Conservation (phyloP, 2,888 invertebrate species). For the Chaetoderma sp. region DNA sequence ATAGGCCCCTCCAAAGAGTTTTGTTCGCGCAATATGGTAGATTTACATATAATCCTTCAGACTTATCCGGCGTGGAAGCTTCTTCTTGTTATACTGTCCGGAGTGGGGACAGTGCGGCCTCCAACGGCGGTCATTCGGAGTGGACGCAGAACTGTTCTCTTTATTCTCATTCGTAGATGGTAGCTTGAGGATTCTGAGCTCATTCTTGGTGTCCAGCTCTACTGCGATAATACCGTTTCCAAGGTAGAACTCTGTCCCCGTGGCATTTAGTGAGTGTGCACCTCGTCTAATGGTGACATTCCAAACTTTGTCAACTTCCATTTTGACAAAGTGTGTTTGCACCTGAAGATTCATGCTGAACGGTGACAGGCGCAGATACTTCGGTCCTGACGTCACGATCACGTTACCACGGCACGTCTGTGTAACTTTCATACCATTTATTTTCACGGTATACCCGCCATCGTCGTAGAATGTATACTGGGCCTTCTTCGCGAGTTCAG, state of each 20-base stretch:
- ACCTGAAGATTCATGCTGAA: conserved; percentile 56
- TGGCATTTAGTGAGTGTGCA: conserved; percentile 50
- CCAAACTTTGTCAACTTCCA: conserved; percentile 66
- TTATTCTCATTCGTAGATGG: too few relatives aligned
- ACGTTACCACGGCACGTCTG: conserved; percentile 67
- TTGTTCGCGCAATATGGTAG: too few relatives aligned
- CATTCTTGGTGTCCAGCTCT: too few relatives aligned
- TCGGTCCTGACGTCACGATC: conserved; percentile 66
- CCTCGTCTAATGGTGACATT: conserved; percentile 55
- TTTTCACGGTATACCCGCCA: conserved; percentile 60
- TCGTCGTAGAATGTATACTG: conserved; percentile 59
- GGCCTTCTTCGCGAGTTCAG: conserved; percentile 61
- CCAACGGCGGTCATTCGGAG: too few relatives aligned
- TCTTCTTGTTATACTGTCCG: too few relatives aligned
- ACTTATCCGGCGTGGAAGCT: too few relatives aligned
- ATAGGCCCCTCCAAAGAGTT: too few relatives aligned
- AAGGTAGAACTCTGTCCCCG: too few relatives aligned
- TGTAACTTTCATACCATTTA: conserved; percentile 67
- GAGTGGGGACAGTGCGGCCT: too few relatives aligned
- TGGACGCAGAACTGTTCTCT: too few relatives aligned
- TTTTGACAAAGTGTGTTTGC: conserved; percentile 66
- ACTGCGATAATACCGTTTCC: neutral
- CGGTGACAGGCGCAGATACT: conserved; percentile 66
- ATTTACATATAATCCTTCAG: too few relatives aligned
- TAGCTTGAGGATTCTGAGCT: too few relatives aligned